A percentile compares a stretch with the other conserved stretches of the same genome.
Evolutionary conservation across 2,797 vertebrate species (phyloP).

Genomic region (Synaphobranchus kaupii): DNA sequence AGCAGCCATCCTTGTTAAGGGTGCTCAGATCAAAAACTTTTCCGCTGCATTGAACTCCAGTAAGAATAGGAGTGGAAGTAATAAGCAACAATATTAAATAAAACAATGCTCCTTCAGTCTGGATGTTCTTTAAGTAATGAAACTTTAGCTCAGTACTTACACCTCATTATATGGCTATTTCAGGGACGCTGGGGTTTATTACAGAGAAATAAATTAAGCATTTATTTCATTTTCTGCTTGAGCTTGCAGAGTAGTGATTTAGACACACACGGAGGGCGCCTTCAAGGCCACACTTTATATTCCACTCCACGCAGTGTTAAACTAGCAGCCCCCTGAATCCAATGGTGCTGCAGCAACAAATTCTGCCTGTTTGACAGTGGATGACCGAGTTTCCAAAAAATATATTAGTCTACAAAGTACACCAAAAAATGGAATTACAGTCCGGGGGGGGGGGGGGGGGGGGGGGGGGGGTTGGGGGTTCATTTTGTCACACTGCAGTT

Average conservation of each 20-base stretch:
- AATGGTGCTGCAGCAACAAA: neutral
- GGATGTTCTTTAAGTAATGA: slow-evolving; percentile 17
- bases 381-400: neutral
- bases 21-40: neutral
- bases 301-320: neutral
- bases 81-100: slow-evolving; percentile 16
- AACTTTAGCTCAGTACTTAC: slow-evolving; percentile 11
- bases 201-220: slow-evolving; percentile 1
- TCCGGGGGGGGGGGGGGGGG: neutral
- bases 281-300: slow-evolving; percentile 18
- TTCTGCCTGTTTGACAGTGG: neutral
- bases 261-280: neutral
- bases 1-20: neutral
- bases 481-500: neutral
- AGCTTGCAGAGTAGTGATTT: slow-evolving; percentile 14
- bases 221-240: slow-evolving; percentile 26
- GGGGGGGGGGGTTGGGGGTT: neutral
- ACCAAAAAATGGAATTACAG: neutral
- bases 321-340: neutral
- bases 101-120: slow-evolving; percentile 13
- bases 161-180: slow-evolving; percentile 18
- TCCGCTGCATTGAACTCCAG: neutral
- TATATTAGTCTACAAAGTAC: neutral
- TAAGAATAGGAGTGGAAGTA: neutral
- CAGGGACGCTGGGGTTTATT: slow-evolving; percentile 19